These are phyloP conservation scores for Eriosoma lanigerum DNA, from an alignment of 1,140 invertebrate species.

Conservation along the genomic window DNA sequence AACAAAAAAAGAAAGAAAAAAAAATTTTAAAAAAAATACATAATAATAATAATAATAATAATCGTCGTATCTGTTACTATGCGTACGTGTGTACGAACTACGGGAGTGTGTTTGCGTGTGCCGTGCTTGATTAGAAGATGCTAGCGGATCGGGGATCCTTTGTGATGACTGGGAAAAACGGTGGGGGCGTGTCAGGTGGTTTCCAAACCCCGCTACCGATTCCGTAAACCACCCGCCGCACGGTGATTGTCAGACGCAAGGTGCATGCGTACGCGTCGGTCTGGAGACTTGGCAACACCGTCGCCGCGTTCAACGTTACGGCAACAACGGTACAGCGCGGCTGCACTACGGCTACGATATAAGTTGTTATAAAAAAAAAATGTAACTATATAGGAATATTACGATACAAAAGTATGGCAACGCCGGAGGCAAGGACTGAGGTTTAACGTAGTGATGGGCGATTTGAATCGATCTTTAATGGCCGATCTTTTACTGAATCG, in stretches of 20 bases:
- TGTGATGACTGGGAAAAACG: slow-evolving; percentile 47
- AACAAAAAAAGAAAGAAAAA: neutral
- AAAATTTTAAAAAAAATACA: neutral
- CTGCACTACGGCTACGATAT: too few species aligned
- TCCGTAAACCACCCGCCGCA: neutral
- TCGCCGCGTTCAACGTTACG: neutral
- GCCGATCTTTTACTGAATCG: too few species aligned
- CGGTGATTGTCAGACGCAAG: neutral
- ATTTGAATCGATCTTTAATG: too few species aligned
- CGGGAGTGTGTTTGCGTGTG: neutral
- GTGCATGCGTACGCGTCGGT: neutral
- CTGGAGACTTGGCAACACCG: neutral
- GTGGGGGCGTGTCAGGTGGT: slow-evolving; percentile 52
- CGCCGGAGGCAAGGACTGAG: too few species aligned
- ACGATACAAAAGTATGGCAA: too few species aligned
- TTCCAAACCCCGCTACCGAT: slow-evolving; percentile 27
- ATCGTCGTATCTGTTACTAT: slow-evolving; percentile 42
- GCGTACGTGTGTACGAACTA: neutral
- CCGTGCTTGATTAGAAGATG: slow-evolving; percentile 48
- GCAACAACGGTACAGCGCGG: neutral
- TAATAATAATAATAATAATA: slow-evolving; percentile 31
- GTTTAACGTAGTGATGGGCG: too few species aligned
- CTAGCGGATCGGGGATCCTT: slow-evolving; percentile 34
- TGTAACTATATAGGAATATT: too few species aligned
- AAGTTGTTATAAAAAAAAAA: too few species aligned